phyloP scores from a whole-genome alignment of 2,888 invertebrate species.

The Synergus itoensis region DNA sequence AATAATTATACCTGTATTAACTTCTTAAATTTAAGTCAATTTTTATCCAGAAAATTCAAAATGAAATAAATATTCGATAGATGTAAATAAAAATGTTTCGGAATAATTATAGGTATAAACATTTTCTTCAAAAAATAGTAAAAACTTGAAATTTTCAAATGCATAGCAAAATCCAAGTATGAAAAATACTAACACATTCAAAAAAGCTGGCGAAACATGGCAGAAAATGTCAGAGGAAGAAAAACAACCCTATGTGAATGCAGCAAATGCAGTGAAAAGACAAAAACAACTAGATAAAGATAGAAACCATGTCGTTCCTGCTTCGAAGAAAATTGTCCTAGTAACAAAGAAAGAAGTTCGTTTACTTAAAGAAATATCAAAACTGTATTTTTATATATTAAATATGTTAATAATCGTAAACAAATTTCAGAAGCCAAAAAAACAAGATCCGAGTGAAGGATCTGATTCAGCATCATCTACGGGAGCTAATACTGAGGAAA shows the following conservation, averaged over 20 bases:
- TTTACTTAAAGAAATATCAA: neutral
- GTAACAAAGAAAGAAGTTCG: neutral
- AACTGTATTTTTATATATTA: neutral
- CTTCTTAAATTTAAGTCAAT: neutral
- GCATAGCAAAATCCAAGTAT: constrained; percentile 36
- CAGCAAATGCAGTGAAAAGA: constrained; percentile 62
- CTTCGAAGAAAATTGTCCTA: neutral
- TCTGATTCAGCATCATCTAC: neutral
- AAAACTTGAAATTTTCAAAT: neutral
- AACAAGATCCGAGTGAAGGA: neutral
- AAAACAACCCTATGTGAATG: constrained; percentile 66
- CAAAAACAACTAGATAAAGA: constrained; percentile 44
- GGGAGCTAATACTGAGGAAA: constrained; percentile 5
- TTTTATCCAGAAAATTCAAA: neutral
- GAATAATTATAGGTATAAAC: neutral
- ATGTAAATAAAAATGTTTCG: neutral
- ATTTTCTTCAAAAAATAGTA: neutral
- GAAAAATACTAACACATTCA: constrained; percentile 59
- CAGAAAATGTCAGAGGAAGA: constrained; percentile 62
- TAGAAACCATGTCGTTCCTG: neutral
- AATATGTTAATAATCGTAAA: neutral
- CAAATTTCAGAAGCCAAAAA: neutral
- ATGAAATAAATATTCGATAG: too few species aligned
- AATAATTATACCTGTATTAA: neutral
- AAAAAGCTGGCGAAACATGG: constrained; percentile 67